Evolutionary conservation across 1,140 invertebrate species (phyloP).

Genomic region (Drosophila pectinifera): DNA sequence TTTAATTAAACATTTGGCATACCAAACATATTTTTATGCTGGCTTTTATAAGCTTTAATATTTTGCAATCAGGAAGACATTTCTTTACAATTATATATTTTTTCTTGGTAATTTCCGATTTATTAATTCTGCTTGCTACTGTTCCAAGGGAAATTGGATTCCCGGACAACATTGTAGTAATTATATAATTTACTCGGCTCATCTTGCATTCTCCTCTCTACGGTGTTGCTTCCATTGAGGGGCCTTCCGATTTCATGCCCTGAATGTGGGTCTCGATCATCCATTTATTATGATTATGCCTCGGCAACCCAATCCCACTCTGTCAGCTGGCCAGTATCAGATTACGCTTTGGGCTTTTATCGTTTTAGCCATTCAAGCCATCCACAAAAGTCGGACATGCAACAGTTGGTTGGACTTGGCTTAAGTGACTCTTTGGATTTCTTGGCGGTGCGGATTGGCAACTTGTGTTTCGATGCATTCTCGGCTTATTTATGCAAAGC

Average conservation of each 20-base stretch:
- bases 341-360: constrained; percentile 38
- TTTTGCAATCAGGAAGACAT: too few species aligned
- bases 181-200: constrained; percentile 3
- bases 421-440: constrained; percentile 17
- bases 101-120: too few species aligned
- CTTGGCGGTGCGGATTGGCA: constrained; percentile 33
- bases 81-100: too few species aligned
- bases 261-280: constrained; percentile 29
- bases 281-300: constrained; percentile 24
- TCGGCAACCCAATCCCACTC: constrained; percentile 30
- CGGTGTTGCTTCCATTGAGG: constrained; percentile 1
- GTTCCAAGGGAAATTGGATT: background rate
- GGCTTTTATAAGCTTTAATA: too few species aligned
- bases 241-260: constrained; percentile 2
- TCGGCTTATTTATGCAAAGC: constrained; percentile 61
- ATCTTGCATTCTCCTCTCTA: constrained; percentile 15
- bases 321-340: constrained; percentile 44
- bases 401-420: constrained; percentile 49
- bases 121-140: background rate
- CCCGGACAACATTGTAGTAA: constrained; percentile 4
- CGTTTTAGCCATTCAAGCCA: constrained; percentile 15
- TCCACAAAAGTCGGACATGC: constrained; percentile 25
- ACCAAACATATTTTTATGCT: too few species aligned
- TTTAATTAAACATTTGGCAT: background rate
- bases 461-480: constrained; percentile 48